Conservation (phyloP, 2,113 vertebrate species). For the Corvus cornix region DNA sequence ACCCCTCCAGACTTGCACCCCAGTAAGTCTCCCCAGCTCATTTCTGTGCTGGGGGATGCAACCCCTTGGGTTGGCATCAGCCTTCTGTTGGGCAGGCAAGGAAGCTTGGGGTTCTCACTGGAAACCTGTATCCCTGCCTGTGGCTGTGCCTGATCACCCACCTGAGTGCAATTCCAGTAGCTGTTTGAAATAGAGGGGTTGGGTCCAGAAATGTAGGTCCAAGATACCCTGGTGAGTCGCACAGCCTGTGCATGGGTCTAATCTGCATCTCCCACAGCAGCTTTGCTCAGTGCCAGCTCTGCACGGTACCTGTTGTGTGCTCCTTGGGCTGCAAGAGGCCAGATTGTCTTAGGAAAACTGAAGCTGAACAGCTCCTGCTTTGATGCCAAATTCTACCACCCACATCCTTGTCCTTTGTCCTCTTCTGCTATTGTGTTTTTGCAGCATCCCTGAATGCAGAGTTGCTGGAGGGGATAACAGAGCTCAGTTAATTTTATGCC, state of each 20-base stretch:
- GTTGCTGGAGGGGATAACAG: conserved; percentile 29
- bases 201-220: not conserved
- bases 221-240: not conserved
- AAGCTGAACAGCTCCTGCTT: not conserved
- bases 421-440: not conserved
- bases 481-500: conserved; percentile 16
- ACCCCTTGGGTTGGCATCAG: not conserved
- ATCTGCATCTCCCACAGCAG: not conserved
- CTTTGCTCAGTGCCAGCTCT: not conserved
- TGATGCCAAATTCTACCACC: not conserved
- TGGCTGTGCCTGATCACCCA: not conserved
- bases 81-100: not conserved
- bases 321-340: not conserved
- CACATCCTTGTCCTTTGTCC: not conserved
- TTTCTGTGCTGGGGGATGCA: not conserved
- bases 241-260: fast-evolving
- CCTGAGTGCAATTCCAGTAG: not conserved
- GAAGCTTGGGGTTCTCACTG: not conserved
- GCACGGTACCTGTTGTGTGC: fast-evolving
- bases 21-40: not conserved
- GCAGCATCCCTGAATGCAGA: not conserved
- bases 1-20: not conserved
- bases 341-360: not conserved
- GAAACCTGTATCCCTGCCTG: not conserved
- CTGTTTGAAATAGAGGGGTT: not conserved